Evolutionary conservation across 1,140 invertebrate genomes (phyloP).

Genomic region (Acromyrmex heyeri): DNA sequence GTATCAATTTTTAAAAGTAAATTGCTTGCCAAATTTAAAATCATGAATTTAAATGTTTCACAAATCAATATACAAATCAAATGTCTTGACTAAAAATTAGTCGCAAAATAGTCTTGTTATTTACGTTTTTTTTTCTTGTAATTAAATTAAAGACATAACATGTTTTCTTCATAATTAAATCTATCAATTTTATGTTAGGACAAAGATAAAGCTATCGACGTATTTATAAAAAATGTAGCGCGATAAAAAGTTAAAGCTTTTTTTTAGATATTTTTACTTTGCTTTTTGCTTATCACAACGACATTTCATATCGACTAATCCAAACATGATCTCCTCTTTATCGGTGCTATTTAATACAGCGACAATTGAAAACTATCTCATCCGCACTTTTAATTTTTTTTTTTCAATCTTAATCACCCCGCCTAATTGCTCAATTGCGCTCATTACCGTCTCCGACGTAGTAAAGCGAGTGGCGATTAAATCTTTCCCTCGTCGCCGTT

Average conservation of each 20-base stretch:
- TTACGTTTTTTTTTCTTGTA: background rate
- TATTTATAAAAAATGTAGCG: background rate
- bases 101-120: background rate
- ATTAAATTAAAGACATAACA: background rate
- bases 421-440: conserved; percentile 87
- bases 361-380: conserved; percentile 69
- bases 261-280: background rate
- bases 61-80: background rate
- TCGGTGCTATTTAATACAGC: conserved; percentile 21
- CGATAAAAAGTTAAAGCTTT: background rate
- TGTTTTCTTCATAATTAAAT: background rate
- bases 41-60: background rate
- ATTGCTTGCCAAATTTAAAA: background rate
- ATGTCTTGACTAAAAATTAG: background rate
- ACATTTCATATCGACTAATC: background rate
- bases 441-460: conserved; percentile 86
- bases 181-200: background rate
- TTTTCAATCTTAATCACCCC: conserved; percentile 78
- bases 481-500: conserved; percentile 76
- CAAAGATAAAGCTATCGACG: background rate
- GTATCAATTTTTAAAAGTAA: background rate
- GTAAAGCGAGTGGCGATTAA: conserved; percentile 84
- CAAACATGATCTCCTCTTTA: conserved; percentile 5
- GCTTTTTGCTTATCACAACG: background rate
- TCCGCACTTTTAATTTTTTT: conserved; percentile 69